Evolutionary conservation across 2,888 invertebrate species (phyloP).

Genomic region (Lomographa bimaculata): DNA sequence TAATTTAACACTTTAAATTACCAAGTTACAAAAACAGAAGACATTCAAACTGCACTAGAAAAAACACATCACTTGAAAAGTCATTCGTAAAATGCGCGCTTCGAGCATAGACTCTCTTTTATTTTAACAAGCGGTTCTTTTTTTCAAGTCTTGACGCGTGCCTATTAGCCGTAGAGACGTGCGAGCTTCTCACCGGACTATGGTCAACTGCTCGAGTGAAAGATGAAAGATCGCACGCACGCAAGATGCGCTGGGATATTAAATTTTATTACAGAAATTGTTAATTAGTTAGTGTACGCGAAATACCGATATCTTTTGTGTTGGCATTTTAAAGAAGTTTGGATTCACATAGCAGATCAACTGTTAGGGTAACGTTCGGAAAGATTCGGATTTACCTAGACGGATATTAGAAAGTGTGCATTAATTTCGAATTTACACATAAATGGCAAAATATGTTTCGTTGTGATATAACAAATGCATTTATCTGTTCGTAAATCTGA

Average conservation of each 20-base stretch:
- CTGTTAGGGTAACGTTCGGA: too few species aligned
- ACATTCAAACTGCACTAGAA: slow-evolving; percentile 27
- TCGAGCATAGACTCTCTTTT: slow-evolving; percentile 28
- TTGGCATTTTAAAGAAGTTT: too few species aligned
- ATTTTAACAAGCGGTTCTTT: slow-evolving; percentile 38
- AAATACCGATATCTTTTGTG: too few species aligned
- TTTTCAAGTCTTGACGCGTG: slow-evolving; percentile 49
- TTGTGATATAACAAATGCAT: too few species aligned
- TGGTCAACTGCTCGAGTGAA: slow-evolving; percentile 70
- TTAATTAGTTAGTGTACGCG: slow-evolving; percentile 2
- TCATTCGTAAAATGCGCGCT: slow-evolving; percentile 37
- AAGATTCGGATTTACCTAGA: too few species aligned
- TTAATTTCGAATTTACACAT: too few species aligned
- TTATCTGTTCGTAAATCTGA: too few species aligned
- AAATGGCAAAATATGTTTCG: too few species aligned
- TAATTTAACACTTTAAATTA: slow-evolving; percentile 30
- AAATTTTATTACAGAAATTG: slow-evolving; percentile 26
- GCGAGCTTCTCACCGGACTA: slow-evolving; percentile 71
- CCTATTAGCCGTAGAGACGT: slow-evolving; percentile 39
- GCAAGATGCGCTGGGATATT: slow-evolving; percentile 30
- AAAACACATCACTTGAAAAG: slow-evolving; percentile 45
- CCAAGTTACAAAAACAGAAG: slow-evolving; percentile 21
- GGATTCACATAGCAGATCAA: too few species aligned
- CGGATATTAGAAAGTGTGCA: too few species aligned
- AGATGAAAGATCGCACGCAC: slow-evolving; percentile 38